Base-by-base conservation (phyloP, 2,797 vertebrate species). In the Acanthis flammea region DNA sequence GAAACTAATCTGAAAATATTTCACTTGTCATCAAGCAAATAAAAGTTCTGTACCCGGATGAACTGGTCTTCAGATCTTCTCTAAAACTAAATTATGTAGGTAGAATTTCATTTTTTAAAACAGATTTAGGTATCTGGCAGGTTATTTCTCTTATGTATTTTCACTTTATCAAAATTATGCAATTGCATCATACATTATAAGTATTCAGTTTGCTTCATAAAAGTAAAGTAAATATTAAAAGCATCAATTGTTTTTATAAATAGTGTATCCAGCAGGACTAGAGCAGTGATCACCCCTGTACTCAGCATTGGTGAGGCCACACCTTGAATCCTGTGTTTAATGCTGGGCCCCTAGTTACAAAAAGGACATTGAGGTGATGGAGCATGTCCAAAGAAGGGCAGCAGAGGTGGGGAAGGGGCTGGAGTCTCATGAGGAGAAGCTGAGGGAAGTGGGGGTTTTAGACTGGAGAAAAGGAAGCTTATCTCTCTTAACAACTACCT, bases 1-100 rank as follows among this genome's bases (percentile, higher is more conserved):
- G 53, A 90, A 93, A 74, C 63, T 65, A 77, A 82, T 89, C 51
- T 73, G 90, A 86, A 89, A 94, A 87, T 55, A 10, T 82, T 95
- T 89, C 63, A 37, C 7, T 65, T 93, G 94, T 82, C 72, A 83
- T 86, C 53, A 78, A 71, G 25, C 9, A 87, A 90, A 88, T 73
- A 73, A 68, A 88, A 80, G 12, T 63, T 75, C 48, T 61, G 15
- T 62, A 42, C 9, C 13, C 9, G 3, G 21, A 70, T 45, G 18
- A 90, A 85, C 33, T 31, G 5, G 14, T 47, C n/a, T 72, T 67
- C 54, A 94, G 81, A 82, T 82, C 14, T 65, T 62, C 41, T 63
- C 31, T 80, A 14, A 54, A 74, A 35, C 17, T 57, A 81, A 90
- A 75, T 39, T 0, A 48, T 27, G 4, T 61, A 66, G 33, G 66